Conservation (phyloP, 2,113 vertebrate genomes). For the Sminthopsis crassicaudata region DNA sequence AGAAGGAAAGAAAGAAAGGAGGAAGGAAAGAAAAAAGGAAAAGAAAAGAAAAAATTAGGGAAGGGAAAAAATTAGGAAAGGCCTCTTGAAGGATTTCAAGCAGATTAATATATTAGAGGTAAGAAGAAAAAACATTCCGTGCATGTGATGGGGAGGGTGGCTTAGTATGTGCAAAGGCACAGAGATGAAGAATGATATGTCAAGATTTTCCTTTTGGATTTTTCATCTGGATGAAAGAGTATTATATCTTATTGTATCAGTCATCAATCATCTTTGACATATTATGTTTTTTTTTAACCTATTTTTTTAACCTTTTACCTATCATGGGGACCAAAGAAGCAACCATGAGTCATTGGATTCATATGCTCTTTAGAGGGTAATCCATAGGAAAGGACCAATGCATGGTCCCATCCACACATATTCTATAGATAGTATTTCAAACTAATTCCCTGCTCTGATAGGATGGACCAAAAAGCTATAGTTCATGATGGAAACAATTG, state of each 20-base stretch:
- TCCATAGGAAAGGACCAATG: neutral
- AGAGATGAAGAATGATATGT: neutral
- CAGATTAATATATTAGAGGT: neutral
- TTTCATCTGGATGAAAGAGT: neutral
- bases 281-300: too few relatives aligned
- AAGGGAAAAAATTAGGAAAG: neutral
- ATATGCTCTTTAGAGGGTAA: neutral
- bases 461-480: neutral
- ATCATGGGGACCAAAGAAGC: neutral
- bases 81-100: neutral
- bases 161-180: neutral
- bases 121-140: neutral
- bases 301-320: neutral
- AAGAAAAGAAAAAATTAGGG: too few relatives aligned
- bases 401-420: neutral
- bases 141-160: neutral
- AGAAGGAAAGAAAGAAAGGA: too few relatives aligned
- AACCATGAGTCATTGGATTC: neutral
- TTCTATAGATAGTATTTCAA: neutral
- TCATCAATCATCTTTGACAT: neutral
- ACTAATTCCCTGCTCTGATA: neutral
- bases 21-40: too few relatives aligned
- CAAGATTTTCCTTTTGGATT: too few relatives aligned
- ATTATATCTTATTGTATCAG: neutral
- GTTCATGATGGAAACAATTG: conserved; percentile 29